Base-by-base conservation (phyloP, 2,797 vertebrate genomes). In the Gallinago stenura region DNA sequence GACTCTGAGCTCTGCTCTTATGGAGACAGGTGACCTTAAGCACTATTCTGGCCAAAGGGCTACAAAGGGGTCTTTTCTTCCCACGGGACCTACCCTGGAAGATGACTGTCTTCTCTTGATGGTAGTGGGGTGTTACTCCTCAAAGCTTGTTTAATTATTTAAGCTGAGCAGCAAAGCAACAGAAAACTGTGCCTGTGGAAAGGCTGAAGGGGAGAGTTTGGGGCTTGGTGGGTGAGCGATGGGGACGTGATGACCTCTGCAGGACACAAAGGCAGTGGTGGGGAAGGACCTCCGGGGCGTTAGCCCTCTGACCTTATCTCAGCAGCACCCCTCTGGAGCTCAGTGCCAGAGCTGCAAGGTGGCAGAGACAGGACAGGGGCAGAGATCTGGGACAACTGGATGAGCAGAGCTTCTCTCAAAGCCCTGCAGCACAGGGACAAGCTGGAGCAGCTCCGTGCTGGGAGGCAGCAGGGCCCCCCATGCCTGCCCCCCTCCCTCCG, bases 191-290 rank as follows among this genome's bases (percentile, higher is more conserved):
- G 20, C 15, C 57, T 41, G 39, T 73, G 25, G 28, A 41, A 43
- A 53, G 39, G 7, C 17, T 24, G 51, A 17, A 28, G 30, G 45
- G 43, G 15, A 39, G 65, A 78, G 10, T 8, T 5, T 30, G 56
- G 43, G 64, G n/a, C 25, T 60, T 5, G 13, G 24, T 14, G 35
- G 8, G 20, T 43, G 65, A 39, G 30, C 1, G 56, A 10, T 6
- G 53, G 30, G 43, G 78, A 43, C 18, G 30, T 15, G 43, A 16
- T 7, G 43, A 28, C 4, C 35, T 45, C 69, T 68, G 35, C 7
- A n/a, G 11, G 16, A 17, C 7, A 6, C 0, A 1, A 6, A 22
- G 21, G 17, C 31, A 60, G 46, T 1, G 1, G 3, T 14, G 24
- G 41, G 45, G 13, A 31, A 45, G 28, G 12, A 45, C 31, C 58